phyloP scores from a whole-genome alignment of 2,888 invertebrate genomes.

The Acheta domesticus region DNA sequence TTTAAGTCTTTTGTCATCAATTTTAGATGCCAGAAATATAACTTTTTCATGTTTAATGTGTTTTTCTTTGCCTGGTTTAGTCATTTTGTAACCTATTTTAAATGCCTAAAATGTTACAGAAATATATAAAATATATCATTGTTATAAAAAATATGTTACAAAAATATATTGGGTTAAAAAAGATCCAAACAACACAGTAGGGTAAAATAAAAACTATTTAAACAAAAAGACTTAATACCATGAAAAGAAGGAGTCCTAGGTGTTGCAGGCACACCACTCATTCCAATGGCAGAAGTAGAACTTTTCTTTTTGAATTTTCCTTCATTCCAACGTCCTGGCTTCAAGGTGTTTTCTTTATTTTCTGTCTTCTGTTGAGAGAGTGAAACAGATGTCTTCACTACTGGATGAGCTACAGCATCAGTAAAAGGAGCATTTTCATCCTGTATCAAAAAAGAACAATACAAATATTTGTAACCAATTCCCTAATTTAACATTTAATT shows the following conservation, averaged over 20 bases:
- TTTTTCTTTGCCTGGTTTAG: no score
- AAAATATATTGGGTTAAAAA: no score
- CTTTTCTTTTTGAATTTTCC: background rate
- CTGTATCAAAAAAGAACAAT: conserved; percentile 41
- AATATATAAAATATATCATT: no score
- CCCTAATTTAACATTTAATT: no score
- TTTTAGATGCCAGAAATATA: no score
- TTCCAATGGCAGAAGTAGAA: background rate
- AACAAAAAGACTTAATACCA: background rate
- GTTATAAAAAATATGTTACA: no score
- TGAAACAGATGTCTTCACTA: conserved; percentile 51
- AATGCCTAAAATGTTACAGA: no score
- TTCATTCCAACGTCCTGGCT: conserved; percentile 67
- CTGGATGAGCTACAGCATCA: conserved; percentile 44
- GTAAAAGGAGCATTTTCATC: conserved; percentile 45
- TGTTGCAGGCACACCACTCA: conserved; percentile 22
- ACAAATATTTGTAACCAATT: conserved; percentile 23
- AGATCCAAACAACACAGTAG: no score
- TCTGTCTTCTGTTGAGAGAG: conserved; percentile 36
- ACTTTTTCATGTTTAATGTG: no score
- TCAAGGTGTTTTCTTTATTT: conserved; percentile 66
- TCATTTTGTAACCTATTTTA: no score
- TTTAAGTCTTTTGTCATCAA: no score
- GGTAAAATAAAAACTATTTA: no score
- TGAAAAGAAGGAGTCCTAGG: background rate